Evolutionary conservation across 2,113 vertebrate species (phyloP).

Genomic region (Podarcis raffonei): DNA sequence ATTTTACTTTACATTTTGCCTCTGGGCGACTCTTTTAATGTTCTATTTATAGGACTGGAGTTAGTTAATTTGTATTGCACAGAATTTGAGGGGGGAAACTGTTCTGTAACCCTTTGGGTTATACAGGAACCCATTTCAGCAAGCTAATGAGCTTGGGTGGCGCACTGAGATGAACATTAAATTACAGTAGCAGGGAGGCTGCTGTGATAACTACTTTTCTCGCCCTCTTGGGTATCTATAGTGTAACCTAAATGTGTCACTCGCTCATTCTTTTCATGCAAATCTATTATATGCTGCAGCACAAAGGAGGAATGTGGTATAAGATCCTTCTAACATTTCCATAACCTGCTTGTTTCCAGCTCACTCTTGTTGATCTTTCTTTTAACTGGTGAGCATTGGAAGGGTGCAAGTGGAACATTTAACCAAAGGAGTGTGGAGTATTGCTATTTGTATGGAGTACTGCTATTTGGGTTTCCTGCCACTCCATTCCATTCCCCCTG

Average conservation of each 20-base stretch:
- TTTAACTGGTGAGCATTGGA: not conserved
- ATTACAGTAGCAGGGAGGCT: not conserved
- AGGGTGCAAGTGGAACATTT: not conserved
- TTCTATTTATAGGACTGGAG: slow-evolving; percentile 41
- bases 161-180: slow-evolving; percentile 6
- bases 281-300: slow-evolving; percentile 37
- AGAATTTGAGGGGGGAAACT: slow-evolving; percentile 8
- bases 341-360: not conserved
- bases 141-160: slow-evolving; percentile 40
- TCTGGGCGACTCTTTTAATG: slow-evolving; percentile 47
- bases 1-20: slow-evolving; percentile 45
- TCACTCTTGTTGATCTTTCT: not conserved
- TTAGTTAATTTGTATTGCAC: slow-evolving; percentile 61
- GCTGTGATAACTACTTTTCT: not conserved
- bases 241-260: slow-evolving; percentile 49
- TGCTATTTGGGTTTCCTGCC: not conserved
- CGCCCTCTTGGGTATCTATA: not conserved
- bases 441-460: not conserved
- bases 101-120: slow-evolving; percentile 29
- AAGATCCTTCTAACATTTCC: not conserved
- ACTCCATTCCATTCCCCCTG: not conserved
- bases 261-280: slow-evolving; percentile 41
- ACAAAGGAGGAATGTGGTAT: slow-evolving; percentile 32
- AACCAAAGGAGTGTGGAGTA: not conserved
- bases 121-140: slow-evolving; percentile 28